phyloP scores from a whole-genome alignment of 2,797 vertebrate genomes.

The Prionace glauca region DNA sequence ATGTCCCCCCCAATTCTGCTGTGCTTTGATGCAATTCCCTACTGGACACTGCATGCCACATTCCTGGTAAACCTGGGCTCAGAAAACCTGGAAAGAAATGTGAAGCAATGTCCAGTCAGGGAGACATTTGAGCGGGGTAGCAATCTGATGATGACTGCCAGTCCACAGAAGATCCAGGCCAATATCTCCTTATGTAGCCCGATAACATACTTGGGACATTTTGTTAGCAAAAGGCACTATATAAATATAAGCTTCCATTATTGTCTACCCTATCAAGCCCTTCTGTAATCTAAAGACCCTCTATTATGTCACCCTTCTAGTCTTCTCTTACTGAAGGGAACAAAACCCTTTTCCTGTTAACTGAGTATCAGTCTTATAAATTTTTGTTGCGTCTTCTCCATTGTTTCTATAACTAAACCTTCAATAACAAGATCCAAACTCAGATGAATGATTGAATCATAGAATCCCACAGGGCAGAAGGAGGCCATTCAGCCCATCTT shows the following conservation, averaged over 20 bases:
- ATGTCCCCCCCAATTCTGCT: too few relatives aligned
- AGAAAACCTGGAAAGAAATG: too few relatives aligned
- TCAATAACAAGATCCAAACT: background rate
- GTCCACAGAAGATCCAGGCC: too few relatives aligned
- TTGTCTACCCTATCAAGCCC: background rate
- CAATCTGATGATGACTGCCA: too few relatives aligned
- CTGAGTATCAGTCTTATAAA: background rate
- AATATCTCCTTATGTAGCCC: too few relatives aligned
- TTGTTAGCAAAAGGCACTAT: background rate
- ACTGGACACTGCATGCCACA: too few relatives aligned
- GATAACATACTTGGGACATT: background rate
- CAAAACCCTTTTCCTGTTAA: background rate
- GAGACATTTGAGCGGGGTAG: too few relatives aligned
- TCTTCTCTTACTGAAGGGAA: background rate
- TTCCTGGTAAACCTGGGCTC: too few relatives aligned
- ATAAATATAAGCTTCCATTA: background rate
- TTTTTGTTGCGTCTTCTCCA: background rate
- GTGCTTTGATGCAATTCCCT: too few relatives aligned
- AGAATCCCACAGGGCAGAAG: too few relatives aligned
- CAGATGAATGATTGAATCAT: background rate
- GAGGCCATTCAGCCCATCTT: too few relatives aligned
- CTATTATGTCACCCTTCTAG: background rate
- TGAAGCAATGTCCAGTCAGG: too few relatives aligned
- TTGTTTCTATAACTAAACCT: background rate
- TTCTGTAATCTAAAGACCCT: background rate